Evolutionary conservation across 2,888 invertebrate genomes (phyloP).

Genomic region (Abscondita cerata): DNA sequence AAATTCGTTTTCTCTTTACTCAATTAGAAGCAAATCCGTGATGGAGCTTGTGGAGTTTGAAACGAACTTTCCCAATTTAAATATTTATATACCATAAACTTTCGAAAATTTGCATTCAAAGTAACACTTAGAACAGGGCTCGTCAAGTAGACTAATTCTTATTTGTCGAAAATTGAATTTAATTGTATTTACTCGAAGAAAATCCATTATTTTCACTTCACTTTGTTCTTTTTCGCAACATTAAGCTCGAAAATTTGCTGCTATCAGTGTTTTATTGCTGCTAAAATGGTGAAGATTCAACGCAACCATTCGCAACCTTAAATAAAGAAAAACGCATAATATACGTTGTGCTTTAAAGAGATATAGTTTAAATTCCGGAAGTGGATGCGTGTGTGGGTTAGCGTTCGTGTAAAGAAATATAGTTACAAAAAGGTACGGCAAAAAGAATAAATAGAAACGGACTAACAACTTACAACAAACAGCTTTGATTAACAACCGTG

Average conservation of each 20-base stretch:
- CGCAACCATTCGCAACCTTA: constrained; percentile 17
- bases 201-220: constrained; percentile 36
- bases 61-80: constrained; percentile 39
- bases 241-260: constrained; percentile 33
- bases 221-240: constrained; percentile 37
- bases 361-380: constrained; percentile 39
- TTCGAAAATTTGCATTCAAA: constrained; percentile 41
- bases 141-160: constrained; percentile 35
- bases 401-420: constrained; percentile 33
- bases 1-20: constrained; percentile 31
- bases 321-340: constrained; percentile 30
- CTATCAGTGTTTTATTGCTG: constrained; percentile 33
- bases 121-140: constrained; percentile 37
- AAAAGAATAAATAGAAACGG: constrained; percentile 11
- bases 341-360: constrained; percentile 35
- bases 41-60: constrained; percentile 35
- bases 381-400: constrained; percentile 35
- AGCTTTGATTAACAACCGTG: neutral
- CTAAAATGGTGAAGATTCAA: constrained; percentile 30
- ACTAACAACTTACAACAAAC: neutral
- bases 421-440: neutral
- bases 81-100: constrained; percentile 43
- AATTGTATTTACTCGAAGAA: constrained; percentile 35
- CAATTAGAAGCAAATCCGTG: constrained; percentile 41
- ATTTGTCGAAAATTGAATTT: constrained; percentile 36